Base-by-base conservation (phyloP, 1,140 invertebrate species). In the Drosophila ogumai region DNA sequence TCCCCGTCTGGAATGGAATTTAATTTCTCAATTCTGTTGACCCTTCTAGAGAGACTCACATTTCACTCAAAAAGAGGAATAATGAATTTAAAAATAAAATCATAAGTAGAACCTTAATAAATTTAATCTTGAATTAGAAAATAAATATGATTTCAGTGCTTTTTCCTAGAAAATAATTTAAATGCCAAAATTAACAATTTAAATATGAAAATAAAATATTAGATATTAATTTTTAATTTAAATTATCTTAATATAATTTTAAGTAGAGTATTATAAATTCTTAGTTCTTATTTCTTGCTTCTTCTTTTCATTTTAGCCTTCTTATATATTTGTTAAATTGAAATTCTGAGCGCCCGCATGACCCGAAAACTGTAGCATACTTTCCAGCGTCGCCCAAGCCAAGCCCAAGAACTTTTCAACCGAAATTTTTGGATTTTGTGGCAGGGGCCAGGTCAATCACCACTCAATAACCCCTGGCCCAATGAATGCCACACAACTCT, bases 391-490 rank as follows among this genome's bases (percentile, higher is more conserved):
- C 31, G 67, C 15, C 25, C 28, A 31, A 47, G 7, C 59, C 38
- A 60, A 60, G 10, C 47, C 28, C 2, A 44, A 19, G 41, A 56
- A 34, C 28, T 32, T 47, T 77, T 55, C 6, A 8, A 17, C 17
- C 9, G 22, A 28, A 54, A 36, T 22, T 54, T 36, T 54, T 10
- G 19, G 10, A 6, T 57, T 10, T 40, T 1, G 1, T n/a, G 59
- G 34, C 22, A 52, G 40, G 50, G 54, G 49, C 31, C 61, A 65
- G 82, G 79, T 87, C 82, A 87, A 87, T 86, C 79, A 69, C 84
- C 79, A 82, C 71, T 72, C 76, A 80, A 75, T 80, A 72, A 79
- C 69, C 78, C 25, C 43, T 54, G 19, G 38, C 40, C 57, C 63
- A 54, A 86, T 75, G 74, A 76, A 41, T 66, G 52, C 46, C 56